Evolutionary conservation across 2,113 vertebrate species (phyloP).

Genomic region (Hyla sarda): DNA sequence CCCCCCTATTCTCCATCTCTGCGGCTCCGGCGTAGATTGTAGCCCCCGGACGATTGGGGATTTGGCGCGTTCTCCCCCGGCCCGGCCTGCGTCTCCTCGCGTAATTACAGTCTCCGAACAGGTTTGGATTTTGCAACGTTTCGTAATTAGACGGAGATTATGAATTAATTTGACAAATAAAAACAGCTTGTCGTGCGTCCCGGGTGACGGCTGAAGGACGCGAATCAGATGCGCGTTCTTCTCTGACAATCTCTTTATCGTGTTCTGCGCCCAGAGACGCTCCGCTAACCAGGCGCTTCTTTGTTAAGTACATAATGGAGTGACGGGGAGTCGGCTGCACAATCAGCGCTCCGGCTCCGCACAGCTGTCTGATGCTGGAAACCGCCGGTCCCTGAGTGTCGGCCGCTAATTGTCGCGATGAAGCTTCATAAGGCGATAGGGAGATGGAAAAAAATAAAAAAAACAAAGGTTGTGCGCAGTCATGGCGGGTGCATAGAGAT

Average conservation of each 20-base stretch:
- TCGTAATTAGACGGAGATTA: conserved; percentile 53
- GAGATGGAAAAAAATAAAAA: too few relatives aligned
- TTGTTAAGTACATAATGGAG: conserved; percentile 23
- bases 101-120: conserved; percentile 54
- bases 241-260: conserved; percentile 30
- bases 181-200: conserved; percentile 55
- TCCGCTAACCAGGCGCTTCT: background rate
- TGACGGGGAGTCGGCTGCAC: background rate
- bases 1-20: background rate
- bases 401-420: background rate
- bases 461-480: too few relatives aligned
- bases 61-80: conserved; percentile 9
- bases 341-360: background rate
- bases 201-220: conserved; percentile 37
- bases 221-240: conserved; percentile 35
- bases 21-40: too few relatives aligned
- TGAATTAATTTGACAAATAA: conserved; percentile 60
- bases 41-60: conserved; percentile 39
- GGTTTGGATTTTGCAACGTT: conserved; percentile 47
- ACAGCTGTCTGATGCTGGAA: background rate
- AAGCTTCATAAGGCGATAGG: background rate
- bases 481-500: background rate
- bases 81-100: conserved; percentile 27
- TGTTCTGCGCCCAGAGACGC: background rate
- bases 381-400: background rate